Conservation (phyloP, 2,797 vertebrate genomes). For the Trematomus bernacchii region DNA sequence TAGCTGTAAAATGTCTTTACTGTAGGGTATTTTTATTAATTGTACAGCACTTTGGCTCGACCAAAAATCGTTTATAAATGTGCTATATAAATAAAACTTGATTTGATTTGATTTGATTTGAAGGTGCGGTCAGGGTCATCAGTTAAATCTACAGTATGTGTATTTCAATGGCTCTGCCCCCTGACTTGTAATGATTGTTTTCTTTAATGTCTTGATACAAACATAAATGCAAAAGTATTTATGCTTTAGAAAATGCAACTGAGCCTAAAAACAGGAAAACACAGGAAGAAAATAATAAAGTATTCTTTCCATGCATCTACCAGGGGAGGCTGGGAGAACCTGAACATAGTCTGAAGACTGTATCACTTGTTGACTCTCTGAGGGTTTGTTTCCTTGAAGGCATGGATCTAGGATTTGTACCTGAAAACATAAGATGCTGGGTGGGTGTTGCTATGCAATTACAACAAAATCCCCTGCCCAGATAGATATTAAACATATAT, state of each 20-base stretch:
- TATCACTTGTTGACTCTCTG: not conserved
- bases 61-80: no score
- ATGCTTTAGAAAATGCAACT: not conserved
- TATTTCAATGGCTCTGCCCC: not conserved
- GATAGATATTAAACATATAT: not conserved
- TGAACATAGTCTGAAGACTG: constrained; percentile 15
- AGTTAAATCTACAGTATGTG: not conserved
- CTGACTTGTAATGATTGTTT: constrained; percentile 10
- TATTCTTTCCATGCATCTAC: not conserved
- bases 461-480: not conserved
- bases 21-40: no score
- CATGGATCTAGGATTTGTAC: not conserved
- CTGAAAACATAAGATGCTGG: constrained; percentile 6
- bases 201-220: not conserved
- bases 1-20: no score
- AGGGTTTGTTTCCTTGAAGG: constrained; percentile 24
- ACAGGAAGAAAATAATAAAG: not conserved
- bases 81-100: no score
- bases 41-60: no score
- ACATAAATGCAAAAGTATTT: not conserved
- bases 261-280: not conserved
- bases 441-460: constrained; percentile 22
- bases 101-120: no score
- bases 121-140: not conserved
- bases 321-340: not conserved